These are phyloP conservation scores for Forpus xanthops DNA, from an alignment of 2,797 vertebrate species.

Conservation along the genomic window DNA sequence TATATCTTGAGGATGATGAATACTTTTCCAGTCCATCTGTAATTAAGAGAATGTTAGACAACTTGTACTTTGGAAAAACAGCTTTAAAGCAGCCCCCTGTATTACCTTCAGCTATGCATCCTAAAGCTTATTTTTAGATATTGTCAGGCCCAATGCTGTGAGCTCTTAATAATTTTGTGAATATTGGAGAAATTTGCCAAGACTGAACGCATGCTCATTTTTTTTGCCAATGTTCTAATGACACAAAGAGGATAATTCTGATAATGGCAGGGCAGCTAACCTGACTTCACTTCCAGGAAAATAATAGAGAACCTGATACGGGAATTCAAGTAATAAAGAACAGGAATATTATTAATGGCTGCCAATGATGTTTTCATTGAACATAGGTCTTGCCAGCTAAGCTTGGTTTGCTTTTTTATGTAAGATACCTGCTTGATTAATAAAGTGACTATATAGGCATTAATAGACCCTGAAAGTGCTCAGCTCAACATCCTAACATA, in stretches of 20 bases:
- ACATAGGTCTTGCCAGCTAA: neutral
- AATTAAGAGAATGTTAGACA: neutral
- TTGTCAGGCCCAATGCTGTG: neutral
- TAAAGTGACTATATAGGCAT: neutral
- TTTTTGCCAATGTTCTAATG: neutral
- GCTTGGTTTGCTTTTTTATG: neutral
- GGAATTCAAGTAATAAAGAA: neutral
- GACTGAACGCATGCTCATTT: neutral
- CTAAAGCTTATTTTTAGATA: neutral
- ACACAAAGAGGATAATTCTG: neutral
- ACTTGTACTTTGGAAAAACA: neutral
- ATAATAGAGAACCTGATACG: neutral
- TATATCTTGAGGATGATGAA: neutral
- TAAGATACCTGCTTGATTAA: neutral
- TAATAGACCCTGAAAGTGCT: neutral
- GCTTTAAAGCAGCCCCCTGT: neutral
- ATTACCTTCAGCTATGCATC: neutral
- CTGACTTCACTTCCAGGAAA: conserved; percentile 8
- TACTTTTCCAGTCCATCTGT: neutral
- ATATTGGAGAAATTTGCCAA: neutral
- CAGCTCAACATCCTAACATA: neutral
- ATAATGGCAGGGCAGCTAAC: neutral
- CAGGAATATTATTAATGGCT: conserved; percentile 4
- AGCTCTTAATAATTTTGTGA: neutral
- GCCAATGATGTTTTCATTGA: neutral